Evolutionary conservation across 2,888 invertebrate species (phyloP), one percentile per base, ranked within the genome.

Genomic region (Heliconius hortense): DNA sequence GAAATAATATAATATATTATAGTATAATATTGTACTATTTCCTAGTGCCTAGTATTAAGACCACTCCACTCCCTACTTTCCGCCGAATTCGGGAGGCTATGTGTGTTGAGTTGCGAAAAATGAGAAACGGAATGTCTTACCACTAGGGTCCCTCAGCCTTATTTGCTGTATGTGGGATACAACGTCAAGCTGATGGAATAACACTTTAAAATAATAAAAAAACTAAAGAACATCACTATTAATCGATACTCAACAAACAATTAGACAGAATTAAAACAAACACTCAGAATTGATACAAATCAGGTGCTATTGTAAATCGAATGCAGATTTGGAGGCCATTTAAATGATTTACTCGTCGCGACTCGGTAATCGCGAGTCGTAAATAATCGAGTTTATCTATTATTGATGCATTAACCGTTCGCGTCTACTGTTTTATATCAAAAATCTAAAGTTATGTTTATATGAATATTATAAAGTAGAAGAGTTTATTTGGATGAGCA

Each of bases 381-480:
- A 60, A 70, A 71, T 60, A 69, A 28, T 56, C 69, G 56, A 31
- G 13, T 35, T 69, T 69, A 56, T 69, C 56, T 56, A 7, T 53
- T 31, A 35, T n/a, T 56, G 15, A 35, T 56, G 53, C 56, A 69
- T 69, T 69, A 68, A n/a, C 53, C 53, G n/a, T 56, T 56, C 31
- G 2, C 11, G 31, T 56, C 31, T 31, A 53, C 53, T 68, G 31
- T n/a, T 69, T 24, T 56, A 21, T 28, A 35, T 56, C 13, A 13
- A 24, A 31, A 53, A 31, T 69, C 13, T 28, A 24, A n/a, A 53
- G 8, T 21, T 53, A 31, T 56, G 1, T 10, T 3, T 10, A 56
- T 18, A 64, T 24, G n/a, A 24, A 66, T 39, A 66, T 24, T 39
- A 43, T 31, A 3, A 26, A 21, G 2, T 26, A 8, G 8, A 56